These are phyloP conservation scores for Neogale vison DNA, from an alignment of 2,113 vertebrate species.

Conservation along the genomic window DNA sequence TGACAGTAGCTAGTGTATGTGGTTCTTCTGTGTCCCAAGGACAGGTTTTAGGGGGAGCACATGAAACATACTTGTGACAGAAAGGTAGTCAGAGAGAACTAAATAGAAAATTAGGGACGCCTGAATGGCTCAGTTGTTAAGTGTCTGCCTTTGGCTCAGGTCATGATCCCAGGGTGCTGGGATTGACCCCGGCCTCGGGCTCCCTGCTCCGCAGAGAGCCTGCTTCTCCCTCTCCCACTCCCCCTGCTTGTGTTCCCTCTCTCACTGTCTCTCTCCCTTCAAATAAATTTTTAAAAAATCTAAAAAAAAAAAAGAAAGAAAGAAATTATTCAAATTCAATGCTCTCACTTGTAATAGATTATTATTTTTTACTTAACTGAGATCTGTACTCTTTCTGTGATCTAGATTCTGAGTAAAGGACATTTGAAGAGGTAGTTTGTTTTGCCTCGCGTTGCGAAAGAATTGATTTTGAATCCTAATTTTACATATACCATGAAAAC, in stretches of 20 bases:
- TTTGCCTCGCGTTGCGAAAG: neutral
- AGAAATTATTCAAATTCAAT: neutral
- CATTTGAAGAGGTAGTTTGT: neutral
- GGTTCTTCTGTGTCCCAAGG: neutral
- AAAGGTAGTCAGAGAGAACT: neutral
- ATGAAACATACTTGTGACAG: neutral
- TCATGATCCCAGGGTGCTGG: too few species aligned
- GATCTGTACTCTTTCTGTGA: neutral
- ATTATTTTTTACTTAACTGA: neutral
- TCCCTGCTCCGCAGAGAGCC: too few species aligned
- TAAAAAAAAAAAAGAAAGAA: too few species aligned
- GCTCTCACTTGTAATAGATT: neutral
- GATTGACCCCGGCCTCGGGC: too few species aligned
- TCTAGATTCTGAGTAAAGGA: neutral
- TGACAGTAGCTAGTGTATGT: neutral
- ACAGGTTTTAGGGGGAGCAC: neutral
- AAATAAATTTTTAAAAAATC: too few species aligned
- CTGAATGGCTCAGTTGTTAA: too few species aligned
- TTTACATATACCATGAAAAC: neutral
- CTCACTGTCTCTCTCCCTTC: too few species aligned
- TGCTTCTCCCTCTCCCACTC: too few species aligned
- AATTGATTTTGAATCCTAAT: neutral
- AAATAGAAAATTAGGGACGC: neutral
- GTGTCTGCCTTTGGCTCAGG: too few species aligned
- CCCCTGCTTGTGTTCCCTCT: too few species aligned